These are phyloP conservation scores for Fragum fragum DNA, from an alignment of 2,888 invertebrate genomes.

Conservation along the genomic window DNA sequence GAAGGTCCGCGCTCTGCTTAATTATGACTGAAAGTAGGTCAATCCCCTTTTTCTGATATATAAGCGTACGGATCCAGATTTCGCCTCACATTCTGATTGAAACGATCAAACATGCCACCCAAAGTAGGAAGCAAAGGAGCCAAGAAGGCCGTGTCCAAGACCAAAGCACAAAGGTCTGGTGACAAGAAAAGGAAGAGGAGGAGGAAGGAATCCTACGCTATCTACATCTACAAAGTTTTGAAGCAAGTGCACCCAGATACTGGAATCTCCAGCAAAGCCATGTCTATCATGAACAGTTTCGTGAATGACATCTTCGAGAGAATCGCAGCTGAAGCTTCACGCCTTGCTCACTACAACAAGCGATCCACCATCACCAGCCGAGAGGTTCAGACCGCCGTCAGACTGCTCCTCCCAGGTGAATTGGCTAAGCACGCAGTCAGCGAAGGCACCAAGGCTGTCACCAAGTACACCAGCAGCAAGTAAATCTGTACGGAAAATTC, in stretches of 20 bases:
- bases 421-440: slow-evolving; percentile 91
- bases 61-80: too few relatives aligned
- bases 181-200: slow-evolving; percentile 78
- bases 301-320: slow-evolving; percentile 85
- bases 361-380: slow-evolving; percentile 89
- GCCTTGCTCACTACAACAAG: slow-evolving; percentile 78
- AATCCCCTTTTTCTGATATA: too few relatives aligned
- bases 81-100: too few relatives aligned
- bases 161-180: slow-evolving; percentile 70
- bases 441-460: slow-evolving; percentile 85
- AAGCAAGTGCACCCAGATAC: slow-evolving; percentile 84
- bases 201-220: slow-evolving; percentile 77
- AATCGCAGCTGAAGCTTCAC: slow-evolving; percentile 45
- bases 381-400: slow-evolving; percentile 91
- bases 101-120: too few relatives aligned
- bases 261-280: slow-evolving; percentile 75
- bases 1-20: too few relatives aligned
- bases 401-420: slow-evolving; percentile 91
- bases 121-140: slow-evolving; percentile 53
- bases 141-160: slow-evolving; percentile 78
- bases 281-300: slow-evolving; percentile 80
- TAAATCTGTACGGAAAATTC: slow-evolving; percentile 24
- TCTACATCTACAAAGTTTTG: slow-evolving; percentile 81
- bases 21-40: too few relatives aligned
- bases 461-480: slow-evolving; percentile 80